A percentile compares a stretch with the other conserved stretches of the same genome.
Conservation (phyloP, 2,888 invertebrate species). For the Schizotus pectinicornis region DNA sequence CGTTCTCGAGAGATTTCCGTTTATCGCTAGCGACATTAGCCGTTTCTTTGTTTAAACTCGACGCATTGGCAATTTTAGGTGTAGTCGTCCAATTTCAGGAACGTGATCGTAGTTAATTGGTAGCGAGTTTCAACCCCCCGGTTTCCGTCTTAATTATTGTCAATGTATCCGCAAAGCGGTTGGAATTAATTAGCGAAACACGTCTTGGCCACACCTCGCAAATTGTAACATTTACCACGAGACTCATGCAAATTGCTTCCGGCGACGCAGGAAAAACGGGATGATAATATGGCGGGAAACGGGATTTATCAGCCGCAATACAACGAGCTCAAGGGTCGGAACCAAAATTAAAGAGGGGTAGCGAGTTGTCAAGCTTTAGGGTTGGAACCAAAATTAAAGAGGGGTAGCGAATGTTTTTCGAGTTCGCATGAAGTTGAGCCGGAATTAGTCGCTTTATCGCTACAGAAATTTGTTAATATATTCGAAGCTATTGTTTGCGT, state of each 20-base stretch:
- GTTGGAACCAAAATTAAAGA: no score
- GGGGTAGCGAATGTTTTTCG: no score
- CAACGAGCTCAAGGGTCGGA: no score
- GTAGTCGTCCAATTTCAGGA: background rate
- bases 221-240: background rate
- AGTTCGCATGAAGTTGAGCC: no score
- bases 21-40: background rate
- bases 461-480: background rate
- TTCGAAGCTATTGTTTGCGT: slow-evolving; percentile 24
- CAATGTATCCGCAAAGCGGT: slow-evolving; percentile 10
- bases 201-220: slow-evolving; percentile 12
- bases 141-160: slow-evolving; percentile 10
- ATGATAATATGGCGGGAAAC: background rate
- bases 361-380: no score
- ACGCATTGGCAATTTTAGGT: no score
- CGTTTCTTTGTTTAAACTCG: no score
- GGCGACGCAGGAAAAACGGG: background rate
- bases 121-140: slow-evolving; percentile 4
- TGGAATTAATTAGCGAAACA: slow-evolving; percentile 16
- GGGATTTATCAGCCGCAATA: no score
- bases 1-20: no score
- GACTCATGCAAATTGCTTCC: slow-evolving; percentile 5
- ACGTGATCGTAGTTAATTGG: slow-evolving; percentile 14
- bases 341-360: no score
- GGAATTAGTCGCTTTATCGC: no score